Conservation (phyloP, 2,888 invertebrate genomes). For the Deroplatys truncata region DNA sequence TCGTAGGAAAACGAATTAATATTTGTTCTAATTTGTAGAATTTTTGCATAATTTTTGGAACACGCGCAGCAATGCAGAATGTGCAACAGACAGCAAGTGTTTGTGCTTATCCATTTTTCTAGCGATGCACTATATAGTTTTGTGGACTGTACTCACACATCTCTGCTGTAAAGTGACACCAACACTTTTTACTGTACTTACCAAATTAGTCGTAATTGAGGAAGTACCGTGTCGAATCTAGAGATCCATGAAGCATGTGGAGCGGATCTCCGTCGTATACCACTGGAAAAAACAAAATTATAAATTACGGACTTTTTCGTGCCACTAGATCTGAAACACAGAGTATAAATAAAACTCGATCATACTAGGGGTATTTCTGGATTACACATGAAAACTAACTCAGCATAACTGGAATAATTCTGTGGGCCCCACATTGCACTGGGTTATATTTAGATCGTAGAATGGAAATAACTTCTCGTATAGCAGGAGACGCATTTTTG, state of each 20-base stretch:
- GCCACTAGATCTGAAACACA: neutral
- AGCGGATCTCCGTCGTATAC: conserved; percentile 5
- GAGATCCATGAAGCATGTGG: neutral
- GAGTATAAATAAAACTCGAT: neutral
- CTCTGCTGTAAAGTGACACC: neutral
- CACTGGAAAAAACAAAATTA: neutral
- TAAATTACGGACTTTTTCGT: neutral
- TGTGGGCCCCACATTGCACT: neutral
- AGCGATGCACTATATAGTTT: neutral
- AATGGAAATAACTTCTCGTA: conserved; percentile 16
- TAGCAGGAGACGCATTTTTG: conserved; percentile 2
- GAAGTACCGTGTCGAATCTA: neutral
- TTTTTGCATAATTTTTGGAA: no score
- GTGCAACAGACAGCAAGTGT: neutral
- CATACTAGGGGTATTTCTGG: neutral
- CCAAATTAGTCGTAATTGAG: conserved; percentile 1
- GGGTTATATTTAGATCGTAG: conserved; percentile 14
- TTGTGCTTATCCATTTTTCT: neutral
- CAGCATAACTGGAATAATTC: conserved; percentile 1
- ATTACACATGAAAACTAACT: neutral
- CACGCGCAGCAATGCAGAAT: neutral
- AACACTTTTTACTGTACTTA: neutral
- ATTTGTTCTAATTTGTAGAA: no score
- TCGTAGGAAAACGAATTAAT: no score
- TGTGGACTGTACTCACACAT: neutral